Conservation (phyloP, 2,113 vertebrate species). For the Cyanoramphus novaezelandiae region DNA sequence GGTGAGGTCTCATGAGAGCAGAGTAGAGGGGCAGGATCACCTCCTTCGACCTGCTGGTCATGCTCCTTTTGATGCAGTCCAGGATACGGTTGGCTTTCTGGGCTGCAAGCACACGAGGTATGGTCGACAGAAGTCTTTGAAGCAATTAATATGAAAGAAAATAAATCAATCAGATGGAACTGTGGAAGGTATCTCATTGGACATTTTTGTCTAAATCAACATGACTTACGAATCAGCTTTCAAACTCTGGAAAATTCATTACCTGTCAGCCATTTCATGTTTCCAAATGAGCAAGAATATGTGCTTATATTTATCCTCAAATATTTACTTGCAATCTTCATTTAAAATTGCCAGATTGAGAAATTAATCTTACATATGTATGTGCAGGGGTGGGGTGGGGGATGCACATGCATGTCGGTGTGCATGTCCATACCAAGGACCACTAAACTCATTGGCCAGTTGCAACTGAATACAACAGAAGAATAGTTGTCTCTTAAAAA, state of each 20-base stretch:
- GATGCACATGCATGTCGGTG: accelerated
- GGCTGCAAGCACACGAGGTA: not conserved
- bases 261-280: not conserved
- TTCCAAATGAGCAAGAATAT: not conserved
- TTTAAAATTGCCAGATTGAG: not conserved
- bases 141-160: not conserved
- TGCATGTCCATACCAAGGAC: not conserved
- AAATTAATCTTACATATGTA: not conserved
- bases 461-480: not conserved
- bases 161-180: not conserved
- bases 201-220: not conserved
- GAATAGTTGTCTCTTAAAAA: not conserved
- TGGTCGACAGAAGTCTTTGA: not conserved
- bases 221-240: not conserved
- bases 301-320: not conserved
- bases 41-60: no score
- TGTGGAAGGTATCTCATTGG: not conserved
- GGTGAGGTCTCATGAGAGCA: no score
- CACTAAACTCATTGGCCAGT: not conserved
- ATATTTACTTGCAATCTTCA: not conserved
- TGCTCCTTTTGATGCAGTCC: no score
- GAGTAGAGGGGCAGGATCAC: no score
- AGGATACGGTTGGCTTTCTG: no score
- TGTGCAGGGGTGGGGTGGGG: not conserved
- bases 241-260: not conserved